A percentile compares a stretch with the other conserved stretches of the same genome.
Conservation (phyloP, 2,888 invertebrate species). For the Spisula solida region DNA sequence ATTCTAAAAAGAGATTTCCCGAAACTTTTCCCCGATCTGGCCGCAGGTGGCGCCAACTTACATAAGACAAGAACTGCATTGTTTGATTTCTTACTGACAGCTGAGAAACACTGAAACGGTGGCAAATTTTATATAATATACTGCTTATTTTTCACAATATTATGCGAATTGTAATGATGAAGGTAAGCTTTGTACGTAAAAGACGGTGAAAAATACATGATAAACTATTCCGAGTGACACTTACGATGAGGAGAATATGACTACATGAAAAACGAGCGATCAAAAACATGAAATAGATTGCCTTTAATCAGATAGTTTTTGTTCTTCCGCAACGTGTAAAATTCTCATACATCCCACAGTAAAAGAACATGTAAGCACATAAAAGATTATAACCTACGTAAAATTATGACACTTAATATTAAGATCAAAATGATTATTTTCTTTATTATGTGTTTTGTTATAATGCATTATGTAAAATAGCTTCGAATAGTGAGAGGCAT, state of each 20-base stretch:
- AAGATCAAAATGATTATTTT: no score
- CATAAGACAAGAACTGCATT: neutral
- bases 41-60: neutral
- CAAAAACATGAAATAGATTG: neutral
- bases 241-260: neutral
- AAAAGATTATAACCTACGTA: no score
- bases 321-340: no score
- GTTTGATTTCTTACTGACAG: neutral
- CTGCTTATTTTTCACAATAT: neutral
- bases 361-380: no score
- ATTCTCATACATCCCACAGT: no score
- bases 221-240: neutral
- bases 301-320: no score
- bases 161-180: neutral
- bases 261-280: neutral
- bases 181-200: neutral
- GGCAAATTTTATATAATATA: conserved; percentile 1
- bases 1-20: neutral
- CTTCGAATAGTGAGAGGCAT: no score
- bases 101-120: neutral
- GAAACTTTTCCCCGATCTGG: neutral
- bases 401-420: no score
- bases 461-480: no score
- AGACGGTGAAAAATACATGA: neutral
- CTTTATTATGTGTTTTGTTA: no score